Conservation (phyloP, 2,888 invertebrate species). For the Perizoma affinitatum region DNA sequence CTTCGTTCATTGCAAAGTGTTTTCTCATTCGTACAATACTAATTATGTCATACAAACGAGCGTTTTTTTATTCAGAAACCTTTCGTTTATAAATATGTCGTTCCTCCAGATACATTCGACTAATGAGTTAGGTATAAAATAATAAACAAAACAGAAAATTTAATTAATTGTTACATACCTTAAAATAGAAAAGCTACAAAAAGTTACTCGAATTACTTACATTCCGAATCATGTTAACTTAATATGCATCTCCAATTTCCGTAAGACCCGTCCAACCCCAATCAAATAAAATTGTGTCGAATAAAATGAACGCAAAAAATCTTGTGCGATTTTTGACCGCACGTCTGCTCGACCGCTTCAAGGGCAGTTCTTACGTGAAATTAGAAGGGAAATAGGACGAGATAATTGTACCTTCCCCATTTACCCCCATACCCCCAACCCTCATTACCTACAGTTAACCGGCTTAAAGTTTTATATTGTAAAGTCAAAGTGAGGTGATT, state of each 20-base stretch:
- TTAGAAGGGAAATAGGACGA: constrained; percentile 81
- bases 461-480: constrained; percentile 82
- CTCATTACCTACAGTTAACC: constrained; percentile 80
- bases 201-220: too few relatives aligned
- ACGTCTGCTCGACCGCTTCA: constrained; percentile 48
- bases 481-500: constrained; percentile 73
- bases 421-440: constrained; percentile 45
- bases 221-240: constrained; percentile 7
- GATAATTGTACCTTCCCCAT: constrained; percentile 70
- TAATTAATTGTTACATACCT: too few relatives aligned
- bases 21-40: constrained; percentile 48
- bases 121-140: too few relatives aligned
- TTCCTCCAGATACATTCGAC: too few relatives aligned
- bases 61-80: constrained; percentile 23
- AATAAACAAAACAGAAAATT: too few relatives aligned
- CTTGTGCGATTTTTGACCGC: constrained; percentile 40
- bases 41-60: constrained; percentile 37
- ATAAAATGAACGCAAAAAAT: constrained; percentile 24
- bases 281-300: constrained; percentile 23
- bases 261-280: constrained; percentile 12
- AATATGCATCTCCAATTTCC: constrained; percentile 11
- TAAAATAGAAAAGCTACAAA: too few relatives aligned
- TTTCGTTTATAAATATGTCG: too few relatives aligned
- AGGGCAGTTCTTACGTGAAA: constrained; percentile 71
- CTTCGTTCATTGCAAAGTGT: constrained; percentile 48